These are phyloP conservation scores for Ostrea denselamellosa DNA, from an alignment of 1,140 invertebrate species.

Conservation along the genomic window DNA sequence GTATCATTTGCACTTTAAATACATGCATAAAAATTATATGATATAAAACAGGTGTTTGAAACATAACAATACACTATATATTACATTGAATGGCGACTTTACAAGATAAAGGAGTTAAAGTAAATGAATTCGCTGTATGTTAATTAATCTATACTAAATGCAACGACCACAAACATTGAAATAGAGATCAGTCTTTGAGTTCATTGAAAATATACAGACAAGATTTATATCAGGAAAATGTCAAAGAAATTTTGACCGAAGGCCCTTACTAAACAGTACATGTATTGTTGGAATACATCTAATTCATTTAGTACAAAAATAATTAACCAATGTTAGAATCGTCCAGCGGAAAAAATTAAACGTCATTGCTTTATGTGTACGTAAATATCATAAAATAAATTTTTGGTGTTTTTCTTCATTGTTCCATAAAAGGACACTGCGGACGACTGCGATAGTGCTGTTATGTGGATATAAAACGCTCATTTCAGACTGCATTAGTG, in stretches of 20 bases:
- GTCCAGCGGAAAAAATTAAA: background rate
- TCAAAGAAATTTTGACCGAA: background rate
- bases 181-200: constrained; percentile 13
- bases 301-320: background rate
- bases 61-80: no score
- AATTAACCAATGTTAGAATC: background rate
- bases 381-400: background rate
- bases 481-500: no score
- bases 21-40: no score
- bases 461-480: no score
- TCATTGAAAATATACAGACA: background rate
- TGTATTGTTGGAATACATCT: background rate
- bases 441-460: no score
- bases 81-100: no score
- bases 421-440: background rate
- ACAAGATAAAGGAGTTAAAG: no score
- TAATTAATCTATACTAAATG: background rate
- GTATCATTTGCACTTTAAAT: no score
- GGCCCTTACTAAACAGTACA: background rate
- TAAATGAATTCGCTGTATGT: no score
- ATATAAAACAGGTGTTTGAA: no score
- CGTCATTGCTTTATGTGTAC: background rate
- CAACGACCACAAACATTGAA: background rate
- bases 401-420: background rate
- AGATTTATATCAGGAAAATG: background rate